These are phyloP conservation scores for Neodon shergylaensis DNA, from an alignment of 2,113 vertebrate species.

Conservation along the genomic window DNA sequence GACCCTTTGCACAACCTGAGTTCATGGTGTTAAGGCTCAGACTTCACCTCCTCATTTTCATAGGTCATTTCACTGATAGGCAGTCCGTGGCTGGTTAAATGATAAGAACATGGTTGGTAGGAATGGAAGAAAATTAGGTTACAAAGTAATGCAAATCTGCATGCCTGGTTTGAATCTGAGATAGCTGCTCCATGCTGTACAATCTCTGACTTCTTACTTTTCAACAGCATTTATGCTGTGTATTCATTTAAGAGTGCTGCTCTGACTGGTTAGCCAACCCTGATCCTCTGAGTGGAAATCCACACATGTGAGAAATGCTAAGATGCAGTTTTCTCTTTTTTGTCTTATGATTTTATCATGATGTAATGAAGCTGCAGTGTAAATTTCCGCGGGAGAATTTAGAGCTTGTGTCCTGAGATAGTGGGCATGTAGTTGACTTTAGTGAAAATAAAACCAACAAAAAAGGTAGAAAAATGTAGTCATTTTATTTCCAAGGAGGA, in stretches of 20 bases:
- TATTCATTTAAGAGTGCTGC: neutral
- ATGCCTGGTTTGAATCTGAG: slow-evolving; percentile 60
- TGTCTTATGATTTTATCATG: neutral
- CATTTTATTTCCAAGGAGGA: neutral
- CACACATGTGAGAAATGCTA: neutral
- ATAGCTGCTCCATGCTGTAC: slow-evolving; percentile 68
- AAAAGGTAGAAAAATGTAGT: neutral
- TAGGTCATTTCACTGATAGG: neutral
- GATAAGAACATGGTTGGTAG: neutral
- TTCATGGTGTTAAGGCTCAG: neutral
- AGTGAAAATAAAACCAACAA: neutral
- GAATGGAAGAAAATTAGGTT: neutral
- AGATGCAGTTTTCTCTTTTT: neutral
- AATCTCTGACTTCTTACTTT: slow-evolving; percentile 46
- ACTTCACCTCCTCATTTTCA: neutral
- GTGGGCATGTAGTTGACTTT: neutral
- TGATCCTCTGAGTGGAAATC: neutral
- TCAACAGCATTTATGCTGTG: neutral
- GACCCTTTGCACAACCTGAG: neutral
- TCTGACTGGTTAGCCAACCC: neutral
- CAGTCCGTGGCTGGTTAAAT: neutral
- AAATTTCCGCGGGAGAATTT: neutral
- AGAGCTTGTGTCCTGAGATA: neutral
- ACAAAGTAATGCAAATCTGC: slow-evolving; percentile 55
- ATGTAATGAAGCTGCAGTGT: neutral